These are phyloP conservation scores for Oscheius sp. DNA, from an alignment of 2,888 invertebrate species.

Conservation along the genomic window DNA sequence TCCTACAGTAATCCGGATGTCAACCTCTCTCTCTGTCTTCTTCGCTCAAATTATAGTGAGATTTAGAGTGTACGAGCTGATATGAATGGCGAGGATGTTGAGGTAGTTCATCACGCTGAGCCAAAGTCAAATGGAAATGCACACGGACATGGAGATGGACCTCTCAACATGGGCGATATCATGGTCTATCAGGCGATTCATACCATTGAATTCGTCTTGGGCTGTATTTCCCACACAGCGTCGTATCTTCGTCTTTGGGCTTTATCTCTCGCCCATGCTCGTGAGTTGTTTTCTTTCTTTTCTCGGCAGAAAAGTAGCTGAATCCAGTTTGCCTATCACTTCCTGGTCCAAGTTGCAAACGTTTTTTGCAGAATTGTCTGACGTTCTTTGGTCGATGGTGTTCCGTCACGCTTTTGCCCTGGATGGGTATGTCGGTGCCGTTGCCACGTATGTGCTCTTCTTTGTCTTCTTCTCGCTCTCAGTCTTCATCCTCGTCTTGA, in stretches of 20 bases:
- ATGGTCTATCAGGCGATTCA: conserved; percentile 70
- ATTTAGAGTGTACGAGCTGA: conserved; percentile 69
- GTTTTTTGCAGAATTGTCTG: conserved; percentile 84
- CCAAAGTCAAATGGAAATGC: conserved; percentile 17
- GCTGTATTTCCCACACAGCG: conserved; percentile 70
- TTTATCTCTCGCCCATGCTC: conserved; percentile 69
- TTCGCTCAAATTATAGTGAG: no score
- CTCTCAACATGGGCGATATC: conserved; percentile 67
- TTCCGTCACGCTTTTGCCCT: conserved; percentile 79
- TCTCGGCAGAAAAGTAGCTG: no score
- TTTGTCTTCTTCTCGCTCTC: conserved; percentile 69
- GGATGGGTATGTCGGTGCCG: conserved; percentile 68
- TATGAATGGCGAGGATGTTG: conserved; percentile 66
- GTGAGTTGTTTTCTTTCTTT: no score
- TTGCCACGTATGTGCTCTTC: conserved; percentile 68
- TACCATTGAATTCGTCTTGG: conserved; percentile 70
- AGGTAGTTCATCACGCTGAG: conserved; percentile 62
- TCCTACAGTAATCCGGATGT: no score
- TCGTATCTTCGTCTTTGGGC: conserved; percentile 71
- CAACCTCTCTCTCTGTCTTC: no score
- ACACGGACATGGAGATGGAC: conserved; percentile 56
- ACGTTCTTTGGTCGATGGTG: conserved; percentile 88
- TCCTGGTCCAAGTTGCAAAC: background rate
- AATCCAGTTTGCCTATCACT: no score
- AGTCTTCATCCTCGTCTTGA: conserved; percentile 69